Evolutionary conservation across 2,797 vertebrate species (phyloP), one percentile per base, ranked within the genome.

Genomic region (Siniperca obscura): DNA sequence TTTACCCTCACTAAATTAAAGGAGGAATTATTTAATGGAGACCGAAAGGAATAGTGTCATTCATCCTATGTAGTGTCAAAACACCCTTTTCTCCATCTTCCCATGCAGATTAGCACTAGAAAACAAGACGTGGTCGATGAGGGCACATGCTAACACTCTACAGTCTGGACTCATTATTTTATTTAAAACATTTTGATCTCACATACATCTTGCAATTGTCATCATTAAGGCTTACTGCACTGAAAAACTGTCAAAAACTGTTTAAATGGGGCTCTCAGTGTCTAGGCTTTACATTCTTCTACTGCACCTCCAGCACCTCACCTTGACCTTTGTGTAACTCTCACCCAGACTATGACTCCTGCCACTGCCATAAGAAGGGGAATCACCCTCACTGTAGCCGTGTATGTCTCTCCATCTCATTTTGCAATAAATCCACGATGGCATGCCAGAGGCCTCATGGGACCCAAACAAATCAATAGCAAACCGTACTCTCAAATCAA

Each of bases 381-480:
- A 74, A 81, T 84, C 80, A 80, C 80, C 62, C 52, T 52, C 1
- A 17, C 64, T 70, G 55, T 70, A 77, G 67, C 62, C 19, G 67
- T 19, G 65, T 53, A 62, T 86, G 85, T 83, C 70, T 68, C 73
- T 78, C 69, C 66, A 76, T 92, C 85, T 93, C 69, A 82, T 89
- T 91, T 91, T 87, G 86, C 87, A 87, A 92, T 89, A 89, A 87
- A 89, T 89, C 87, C 83, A 76, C 34, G 38, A 81, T 78, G 80
- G 36, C 75, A 82, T 82, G 74, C 85, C 52, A 8, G 36, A 86
- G 59, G 83, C 83, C 89, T 81, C 70, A 42, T 1, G 48, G 90
- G 92, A 92, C 87, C 76, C 88, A 94, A 94, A 93, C 90, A 93
- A 95, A 95, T 96, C 95, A 92, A 95, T 95, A 91, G 70, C 86